Evolutionary conservation across 2,797 vertebrate species (phyloP), one percentile per base, ranked within the genome.

Genomic region (Luscinia luscinia): DNA sequence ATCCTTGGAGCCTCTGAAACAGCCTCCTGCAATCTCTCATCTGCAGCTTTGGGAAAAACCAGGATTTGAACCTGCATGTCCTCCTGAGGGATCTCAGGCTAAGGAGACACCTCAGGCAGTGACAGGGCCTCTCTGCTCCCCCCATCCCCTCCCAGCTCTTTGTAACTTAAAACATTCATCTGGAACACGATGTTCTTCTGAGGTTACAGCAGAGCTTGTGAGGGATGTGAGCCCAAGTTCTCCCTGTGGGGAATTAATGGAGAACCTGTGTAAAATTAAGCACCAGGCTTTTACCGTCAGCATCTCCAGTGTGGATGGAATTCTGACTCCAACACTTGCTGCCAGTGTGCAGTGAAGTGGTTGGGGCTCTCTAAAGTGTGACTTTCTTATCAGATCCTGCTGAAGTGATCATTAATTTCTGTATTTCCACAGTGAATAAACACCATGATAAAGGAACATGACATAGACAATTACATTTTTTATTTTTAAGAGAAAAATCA

Each of bases 231-330:
- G 34, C 61, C 73, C 84, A 69, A 74, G 84, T 12, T 43, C 24
- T 92, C 91, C 89, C 86, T 23, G 5, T 4, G 51, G 89, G 66
- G 59, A 92, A 92, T 77, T 84, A 93, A 92, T 77, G 93, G 69
- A 48, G 18, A 87, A 83, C 48, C 76, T 27, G 12, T 52, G 76
- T 74, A 68, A 41, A 49, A 80, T 38, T 8, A 38, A 52, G n/a
- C 17, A 30, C 23, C 8, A 10, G 15, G 83, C 21, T 90, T 73
- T 55, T 48, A 36, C 59, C 45, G n/a, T n/a, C 32, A 69, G 17
- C 68, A 41, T 13, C 64, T 83, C 67, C 15, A 51, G 45, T 6
- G 43, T 6, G 43, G 28, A 7, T 24, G 30, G 58, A 7, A 19
- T 19, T 57, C 64, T 32, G 46, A 68, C 7, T 32, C 32, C 28